Evolutionary conservation across 2,113 vertebrate species (phyloP).

Genomic region (Panthera tigris): DNA sequence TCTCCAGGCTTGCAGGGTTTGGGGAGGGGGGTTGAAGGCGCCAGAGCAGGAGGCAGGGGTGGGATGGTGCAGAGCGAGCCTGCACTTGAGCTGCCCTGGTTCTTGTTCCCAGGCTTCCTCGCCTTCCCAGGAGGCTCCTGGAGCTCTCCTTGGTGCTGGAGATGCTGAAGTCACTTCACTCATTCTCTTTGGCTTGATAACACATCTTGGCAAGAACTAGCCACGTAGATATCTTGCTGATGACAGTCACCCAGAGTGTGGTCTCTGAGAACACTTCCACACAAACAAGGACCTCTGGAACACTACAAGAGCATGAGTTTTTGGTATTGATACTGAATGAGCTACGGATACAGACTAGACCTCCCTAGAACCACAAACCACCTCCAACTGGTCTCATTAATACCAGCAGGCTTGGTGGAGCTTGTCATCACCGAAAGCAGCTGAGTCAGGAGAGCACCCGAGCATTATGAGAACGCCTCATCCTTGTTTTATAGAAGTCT

Average conservation of each 20-base stretch:
- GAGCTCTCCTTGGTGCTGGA: neutral
- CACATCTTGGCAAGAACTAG: neutral
- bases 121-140: rapidly evolving
- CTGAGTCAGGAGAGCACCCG: neutral
- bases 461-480: neutral
- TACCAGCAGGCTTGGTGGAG: neutral
- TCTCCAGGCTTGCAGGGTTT: neutral
- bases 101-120: rapidly evolving
- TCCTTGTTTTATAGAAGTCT: neutral
- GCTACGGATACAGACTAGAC: neutral
- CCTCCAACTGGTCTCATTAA: neutral
- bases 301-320: neutral
- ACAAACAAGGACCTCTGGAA: neutral
- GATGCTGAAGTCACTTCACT: no score
- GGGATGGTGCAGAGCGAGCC: neutral
- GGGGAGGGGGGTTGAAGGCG: neutral
- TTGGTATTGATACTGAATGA: neutral
- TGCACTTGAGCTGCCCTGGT: neutral
- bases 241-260: neutral
- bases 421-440: neutral
- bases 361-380: neutral
- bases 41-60: neutral
- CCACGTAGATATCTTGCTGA: neutral
- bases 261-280: neutral
- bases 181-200: neutral